Evolutionary conservation across 2,797 vertebrate species (phyloP).

Genomic region (Siniperca scherzeri): DNA sequence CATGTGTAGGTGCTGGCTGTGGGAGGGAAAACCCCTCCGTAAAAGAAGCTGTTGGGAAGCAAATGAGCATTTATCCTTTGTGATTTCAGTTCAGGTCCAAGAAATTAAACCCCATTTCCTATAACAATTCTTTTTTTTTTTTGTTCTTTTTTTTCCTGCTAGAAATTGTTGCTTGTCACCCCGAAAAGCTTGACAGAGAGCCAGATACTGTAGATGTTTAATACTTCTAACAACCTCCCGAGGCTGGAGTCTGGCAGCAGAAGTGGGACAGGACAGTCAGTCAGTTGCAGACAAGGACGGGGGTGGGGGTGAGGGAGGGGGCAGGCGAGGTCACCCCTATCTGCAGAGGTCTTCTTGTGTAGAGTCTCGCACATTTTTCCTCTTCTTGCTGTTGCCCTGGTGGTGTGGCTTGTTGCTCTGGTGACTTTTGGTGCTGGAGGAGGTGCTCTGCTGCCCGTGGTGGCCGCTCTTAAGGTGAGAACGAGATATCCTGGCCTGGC

Average conservation of each 20-base stretch:
- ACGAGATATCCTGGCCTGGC: conserved; percentile 90
- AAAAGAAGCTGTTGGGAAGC: conserved; percentile 75
- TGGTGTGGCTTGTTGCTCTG: conserved; percentile 87
- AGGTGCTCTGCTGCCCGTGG: conserved; percentile 90
- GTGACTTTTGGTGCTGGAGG: conserved; percentile 90
- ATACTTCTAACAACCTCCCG: conserved; percentile 76
- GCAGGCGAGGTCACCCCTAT: conserved; percentile 84
- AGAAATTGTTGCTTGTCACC: conserved; percentile 74
- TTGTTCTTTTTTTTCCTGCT: conserved; percentile 64
- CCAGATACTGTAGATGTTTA: conserved; percentile 59
- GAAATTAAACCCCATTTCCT: conserved; percentile 69
- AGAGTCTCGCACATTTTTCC: conserved; percentile 95
- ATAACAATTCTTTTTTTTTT: conserved; percentile 67
- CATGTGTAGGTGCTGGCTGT: conserved; percentile 70
- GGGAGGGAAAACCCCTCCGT: conserved; percentile 64
- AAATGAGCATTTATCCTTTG: conserved; percentile 73
- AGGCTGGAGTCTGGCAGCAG: conserved; percentile 78
- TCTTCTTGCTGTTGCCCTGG: conserved; percentile 94
- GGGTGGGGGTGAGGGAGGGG: conserved; percentile 15
- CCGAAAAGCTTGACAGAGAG: conserved; percentile 62
- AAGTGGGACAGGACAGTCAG: conserved; percentile 71
- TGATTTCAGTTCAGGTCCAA: conserved; percentile 78
- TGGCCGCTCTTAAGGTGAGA: conserved; percentile 91
- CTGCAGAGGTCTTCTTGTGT: conserved; percentile 94
- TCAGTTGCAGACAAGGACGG: conserved; percentile 62